phyloP scores from a whole-genome alignment of 2,113 vertebrate species.

The Astur gentilis region DNA sequence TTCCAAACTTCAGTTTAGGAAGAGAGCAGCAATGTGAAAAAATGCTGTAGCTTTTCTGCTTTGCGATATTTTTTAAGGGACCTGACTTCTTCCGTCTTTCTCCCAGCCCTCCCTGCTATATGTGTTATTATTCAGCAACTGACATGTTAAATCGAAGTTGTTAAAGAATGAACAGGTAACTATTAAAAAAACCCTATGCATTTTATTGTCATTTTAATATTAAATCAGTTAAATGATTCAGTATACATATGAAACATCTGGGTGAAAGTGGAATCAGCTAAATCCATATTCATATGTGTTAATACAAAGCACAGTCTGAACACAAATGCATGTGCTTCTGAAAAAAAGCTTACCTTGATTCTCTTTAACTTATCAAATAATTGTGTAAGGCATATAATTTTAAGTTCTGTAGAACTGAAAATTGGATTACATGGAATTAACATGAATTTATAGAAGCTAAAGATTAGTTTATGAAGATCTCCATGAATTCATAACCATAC shows the following conservation, averaged over 20 bases:
- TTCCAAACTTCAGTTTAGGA: neutral
- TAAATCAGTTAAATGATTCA: neutral
- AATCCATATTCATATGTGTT: neutral
- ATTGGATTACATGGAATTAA: neutral
- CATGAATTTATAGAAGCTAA: neutral
- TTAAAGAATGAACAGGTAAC: neutral
- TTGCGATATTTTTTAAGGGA: neutral
- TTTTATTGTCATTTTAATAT: neutral
- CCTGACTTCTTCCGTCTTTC: neutral
- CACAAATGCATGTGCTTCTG: neutral
- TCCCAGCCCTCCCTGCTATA: neutral
- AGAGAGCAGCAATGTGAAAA: neutral
- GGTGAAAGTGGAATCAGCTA: neutral
- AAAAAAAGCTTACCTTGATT: neutral
- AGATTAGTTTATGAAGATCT: neutral
- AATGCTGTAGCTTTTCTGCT: neutral
- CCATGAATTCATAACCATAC: neutral
- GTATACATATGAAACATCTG: neutral
- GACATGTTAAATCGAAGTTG: neutral
- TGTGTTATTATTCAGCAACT: neutral
- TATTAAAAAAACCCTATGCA: accelerated
- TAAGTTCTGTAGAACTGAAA: neutral
- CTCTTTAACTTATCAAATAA: neutral
- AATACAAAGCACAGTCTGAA: neutral
- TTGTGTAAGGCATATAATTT: neutral